These are phyloP conservation scores for Hypomecis atomaria DNA, from an alignment of 2,888 invertebrate genomes.

Conservation along the genomic window DNA sequence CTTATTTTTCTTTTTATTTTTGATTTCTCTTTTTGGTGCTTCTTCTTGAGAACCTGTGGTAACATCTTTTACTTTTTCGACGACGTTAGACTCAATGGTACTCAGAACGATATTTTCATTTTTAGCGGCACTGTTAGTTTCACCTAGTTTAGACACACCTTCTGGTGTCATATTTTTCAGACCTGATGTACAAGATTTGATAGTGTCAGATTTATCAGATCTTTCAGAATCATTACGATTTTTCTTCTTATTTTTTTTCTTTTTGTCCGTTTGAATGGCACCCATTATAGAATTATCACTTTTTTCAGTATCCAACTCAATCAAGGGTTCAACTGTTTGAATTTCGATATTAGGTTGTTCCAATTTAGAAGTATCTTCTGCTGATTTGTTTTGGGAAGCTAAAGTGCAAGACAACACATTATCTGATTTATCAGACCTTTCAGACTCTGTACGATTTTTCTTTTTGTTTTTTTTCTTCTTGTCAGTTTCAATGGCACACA, in stretches of 20 bases:
- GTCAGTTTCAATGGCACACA: too few species aligned
- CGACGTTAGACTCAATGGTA: constrained; percentile 17
- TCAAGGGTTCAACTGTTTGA: constrained; percentile 18
- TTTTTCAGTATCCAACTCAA: too few species aligned
- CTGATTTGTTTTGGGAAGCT: constrained; percentile 63
- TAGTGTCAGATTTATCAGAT: constrained; percentile 64
- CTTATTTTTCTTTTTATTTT: constrained; percentile 52
- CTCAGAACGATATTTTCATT: constrained; percentile 16
- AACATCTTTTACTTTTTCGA: constrained; percentile 26
- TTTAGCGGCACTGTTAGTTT: constrained; percentile 19
- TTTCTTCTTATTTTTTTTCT: constrained; percentile 77
- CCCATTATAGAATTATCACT: too few species aligned
- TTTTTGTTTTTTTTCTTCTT: constrained; percentile 62
- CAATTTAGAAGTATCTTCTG: constrained; percentile 42
- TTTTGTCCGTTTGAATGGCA: constrained; percentile 40
- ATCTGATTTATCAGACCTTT: constrained; percentile 65
- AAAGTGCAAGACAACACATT: constrained; percentile 61
- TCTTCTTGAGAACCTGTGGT: constrained; percentile 26
- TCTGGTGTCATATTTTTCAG: constrained; percentile 61
- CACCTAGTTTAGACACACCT: constrained; percentile 36
- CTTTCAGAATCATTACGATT: constrained; percentile 70
- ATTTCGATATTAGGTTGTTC: constrained; percentile 22
- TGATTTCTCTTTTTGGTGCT: constrained; percentile 31
- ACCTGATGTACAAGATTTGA: constrained; percentile 61
- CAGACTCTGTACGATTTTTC: constrained; percentile 70